Conservation (phyloP, 1,140 invertebrate species). For the Drosophila paulistorum region DNA sequence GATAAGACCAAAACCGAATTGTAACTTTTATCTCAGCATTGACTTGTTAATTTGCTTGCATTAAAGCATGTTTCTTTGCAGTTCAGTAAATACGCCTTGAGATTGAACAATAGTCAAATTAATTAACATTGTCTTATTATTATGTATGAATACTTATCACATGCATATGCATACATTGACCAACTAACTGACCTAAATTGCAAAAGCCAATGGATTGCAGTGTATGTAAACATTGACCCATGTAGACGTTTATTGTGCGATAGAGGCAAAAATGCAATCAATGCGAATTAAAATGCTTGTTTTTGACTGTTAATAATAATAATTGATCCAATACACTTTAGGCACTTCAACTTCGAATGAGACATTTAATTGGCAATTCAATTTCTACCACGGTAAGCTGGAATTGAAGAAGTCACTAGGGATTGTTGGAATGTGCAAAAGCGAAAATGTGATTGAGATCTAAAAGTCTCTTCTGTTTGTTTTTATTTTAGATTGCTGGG, state of each 20-base stretch:
- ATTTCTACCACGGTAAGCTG: too few species aligned
- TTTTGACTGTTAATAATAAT: not conserved
- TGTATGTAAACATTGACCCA: not conserved
- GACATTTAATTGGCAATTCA: too few species aligned
- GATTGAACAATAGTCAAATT: not conserved
- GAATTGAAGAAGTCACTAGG: too few species aligned
- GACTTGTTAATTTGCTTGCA: not conserved
- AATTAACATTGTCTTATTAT: conserved; percentile 3
- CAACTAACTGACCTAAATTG: not conserved
- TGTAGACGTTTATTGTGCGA: not conserved
- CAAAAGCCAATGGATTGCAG: not conserved
- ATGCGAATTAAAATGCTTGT: not conserved
- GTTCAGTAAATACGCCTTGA: not conserved
- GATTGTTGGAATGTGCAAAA: too few species aligned
- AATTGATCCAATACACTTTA: not conserved
- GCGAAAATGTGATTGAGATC: too few species aligned
- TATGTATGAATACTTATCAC: not conserved
- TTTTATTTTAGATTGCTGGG: too few species aligned
- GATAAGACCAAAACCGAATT: too few species aligned
- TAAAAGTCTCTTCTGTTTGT: too few species aligned
- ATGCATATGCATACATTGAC: too few species aligned
- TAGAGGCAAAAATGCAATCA: not conserved
- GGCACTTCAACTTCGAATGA: too few species aligned
- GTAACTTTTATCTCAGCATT: not conserved
- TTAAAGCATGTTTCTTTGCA: not conserved